Evolutionary conservation across 1,140 invertebrate genomes (phyloP).

Genomic region (Papilio glaucus): DNA sequence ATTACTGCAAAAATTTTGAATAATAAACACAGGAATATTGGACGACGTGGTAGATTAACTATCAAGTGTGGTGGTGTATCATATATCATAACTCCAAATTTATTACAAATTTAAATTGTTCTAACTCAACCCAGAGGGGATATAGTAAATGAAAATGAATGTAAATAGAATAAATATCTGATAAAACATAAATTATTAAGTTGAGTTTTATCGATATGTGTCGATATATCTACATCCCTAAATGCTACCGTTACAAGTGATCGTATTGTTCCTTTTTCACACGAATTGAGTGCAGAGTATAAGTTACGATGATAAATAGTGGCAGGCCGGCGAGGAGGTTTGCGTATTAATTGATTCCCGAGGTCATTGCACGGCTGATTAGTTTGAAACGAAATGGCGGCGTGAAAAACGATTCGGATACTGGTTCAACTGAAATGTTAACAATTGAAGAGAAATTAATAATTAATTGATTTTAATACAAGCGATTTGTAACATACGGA

Average conservation of each 20-base stretch:
- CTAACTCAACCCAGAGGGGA: too few relatives aligned
- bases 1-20: too few relatives aligned
- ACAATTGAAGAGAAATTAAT: conserved; percentile 12
- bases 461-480: not conserved
- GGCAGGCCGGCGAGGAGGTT: conserved; percentile 47
- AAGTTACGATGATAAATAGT: conserved; percentile 51
- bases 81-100: too few relatives aligned
- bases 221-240: not conserved
- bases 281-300: conserved; percentile 44
- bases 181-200: not conserved
- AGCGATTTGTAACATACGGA: not conserved
- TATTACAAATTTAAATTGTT: too few relatives aligned
- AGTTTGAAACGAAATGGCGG: conserved; percentile 29
- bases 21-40: too few relatives aligned
- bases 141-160: too few relatives aligned
- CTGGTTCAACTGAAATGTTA: conserved; percentile 1
- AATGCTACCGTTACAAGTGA: conserved; percentile 42
- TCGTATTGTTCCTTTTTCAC: conserved; percentile 44
- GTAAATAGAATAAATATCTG: too few relatives aligned
- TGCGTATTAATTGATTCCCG: conserved; percentile 54
- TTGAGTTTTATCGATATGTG: not conserved
- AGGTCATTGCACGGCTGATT: conserved; percentile 43
- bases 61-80: too few relatives aligned
- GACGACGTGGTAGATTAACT: too few relatives aligned
- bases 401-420: not conserved